Conservation (phyloP, 2,888 invertebrate genomes). For the Chirona hameri region DNA sequence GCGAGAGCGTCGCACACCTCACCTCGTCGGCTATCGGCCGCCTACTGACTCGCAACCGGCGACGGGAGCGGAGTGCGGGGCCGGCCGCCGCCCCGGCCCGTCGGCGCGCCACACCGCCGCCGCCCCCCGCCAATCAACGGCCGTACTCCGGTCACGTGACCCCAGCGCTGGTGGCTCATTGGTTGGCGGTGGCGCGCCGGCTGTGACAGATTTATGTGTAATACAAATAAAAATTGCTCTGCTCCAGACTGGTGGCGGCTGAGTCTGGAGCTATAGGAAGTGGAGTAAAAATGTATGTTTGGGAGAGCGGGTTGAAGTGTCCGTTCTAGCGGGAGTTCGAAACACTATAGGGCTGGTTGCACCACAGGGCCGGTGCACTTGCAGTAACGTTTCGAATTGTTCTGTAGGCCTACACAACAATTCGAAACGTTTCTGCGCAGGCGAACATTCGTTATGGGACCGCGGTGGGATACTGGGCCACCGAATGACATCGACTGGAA, state of each 20-base stretch:
- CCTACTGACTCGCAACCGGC: not conserved
- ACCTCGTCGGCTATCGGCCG: not conserved
- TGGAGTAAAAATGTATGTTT: no score
- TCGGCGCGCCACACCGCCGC: not conserved
- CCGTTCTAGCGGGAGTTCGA: no score
- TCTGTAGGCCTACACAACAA: no score
- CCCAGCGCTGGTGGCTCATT: not conserved
- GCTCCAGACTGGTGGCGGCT: not conserved
- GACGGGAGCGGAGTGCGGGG: not conserved
- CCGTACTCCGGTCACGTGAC: not conserved
- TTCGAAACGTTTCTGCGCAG: no score
- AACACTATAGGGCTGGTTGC: no score
- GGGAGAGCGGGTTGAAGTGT: no score
- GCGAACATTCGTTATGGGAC: no score
- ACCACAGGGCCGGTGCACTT: no score
- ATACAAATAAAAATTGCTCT: not conserved
- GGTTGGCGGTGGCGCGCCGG: not conserved
- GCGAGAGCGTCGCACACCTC: not conserved
- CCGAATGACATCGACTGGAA: no score
- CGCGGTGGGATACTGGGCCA: no score
- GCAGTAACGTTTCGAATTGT: no score
- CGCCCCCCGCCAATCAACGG: not conserved
- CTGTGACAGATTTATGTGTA: conserved; percentile 12
- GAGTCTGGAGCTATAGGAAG: not conserved
- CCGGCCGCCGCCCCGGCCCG: not conserved